Conservation (phyloP, 2,113 vertebrate genomes). For the Panthera uncia region DNA sequence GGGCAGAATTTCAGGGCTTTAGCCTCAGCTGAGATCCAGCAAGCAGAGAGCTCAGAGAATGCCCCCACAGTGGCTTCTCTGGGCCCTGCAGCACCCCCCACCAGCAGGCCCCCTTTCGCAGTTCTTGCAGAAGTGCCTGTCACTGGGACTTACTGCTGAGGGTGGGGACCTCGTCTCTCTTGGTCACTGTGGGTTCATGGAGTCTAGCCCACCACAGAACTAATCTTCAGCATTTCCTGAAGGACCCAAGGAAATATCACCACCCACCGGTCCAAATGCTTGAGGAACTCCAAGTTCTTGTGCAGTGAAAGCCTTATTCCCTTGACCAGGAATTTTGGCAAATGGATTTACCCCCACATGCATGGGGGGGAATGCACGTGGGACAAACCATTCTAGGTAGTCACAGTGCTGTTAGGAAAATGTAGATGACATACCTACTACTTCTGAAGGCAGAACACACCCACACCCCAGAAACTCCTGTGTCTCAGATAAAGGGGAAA, state of each 20-base stretch:
- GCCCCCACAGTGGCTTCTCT: too few relatives aligned
- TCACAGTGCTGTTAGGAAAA: neutral
- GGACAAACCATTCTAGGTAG: neutral
- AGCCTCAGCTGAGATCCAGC: neutral
- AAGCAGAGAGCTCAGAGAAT: neutral
- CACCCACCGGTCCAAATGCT: neutral
- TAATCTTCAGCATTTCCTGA: neutral
- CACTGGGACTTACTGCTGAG: neutral
- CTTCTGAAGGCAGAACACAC: neutral
- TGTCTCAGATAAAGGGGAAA: neutral
- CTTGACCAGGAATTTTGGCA: neutral
- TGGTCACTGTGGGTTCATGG: neutral
- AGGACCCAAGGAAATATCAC: neutral
- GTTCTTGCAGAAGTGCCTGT: neutral
- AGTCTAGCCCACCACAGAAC: neutral
- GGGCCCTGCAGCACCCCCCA: too few relatives aligned
- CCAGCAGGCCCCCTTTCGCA: neutral
- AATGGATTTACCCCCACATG: neutral
- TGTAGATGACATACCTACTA: neutral
- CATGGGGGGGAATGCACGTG: neutral
- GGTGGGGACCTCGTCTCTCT: neutral
- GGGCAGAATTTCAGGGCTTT: neutral
- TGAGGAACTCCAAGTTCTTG: neutral
- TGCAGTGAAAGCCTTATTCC: neutral
- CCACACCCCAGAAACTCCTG: neutral